phyloP scores from a whole-genome alignment of 2,113 vertebrate species.

The Embiotoca jacksoni region DNA sequence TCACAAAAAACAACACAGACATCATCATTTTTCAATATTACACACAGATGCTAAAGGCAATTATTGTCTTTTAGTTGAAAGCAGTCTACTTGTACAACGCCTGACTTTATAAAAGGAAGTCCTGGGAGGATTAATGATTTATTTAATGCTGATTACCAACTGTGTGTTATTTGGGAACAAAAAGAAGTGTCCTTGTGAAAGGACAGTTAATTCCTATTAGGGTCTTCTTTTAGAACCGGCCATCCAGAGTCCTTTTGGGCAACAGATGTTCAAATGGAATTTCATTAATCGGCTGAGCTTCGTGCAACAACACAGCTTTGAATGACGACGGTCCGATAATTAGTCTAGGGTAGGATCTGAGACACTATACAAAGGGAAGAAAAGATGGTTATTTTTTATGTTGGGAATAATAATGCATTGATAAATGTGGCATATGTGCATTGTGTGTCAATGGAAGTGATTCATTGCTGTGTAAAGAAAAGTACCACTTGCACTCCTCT shows the following conservation, averaged over 20 bases:
- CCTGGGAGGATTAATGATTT: constrained; percentile 62
- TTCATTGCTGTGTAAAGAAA: constrained; percentile 43
- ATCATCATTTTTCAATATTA: constrained; percentile 65
- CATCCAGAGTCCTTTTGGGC: constrained; percentile 40
- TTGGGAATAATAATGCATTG: constrained; percentile 55
- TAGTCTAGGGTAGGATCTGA: constrained; percentile 30
- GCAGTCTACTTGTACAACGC: constrained; percentile 26
- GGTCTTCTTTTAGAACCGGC: constrained; percentile 46
- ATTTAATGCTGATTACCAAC: constrained; percentile 61
- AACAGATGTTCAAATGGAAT: constrained; percentile 70
- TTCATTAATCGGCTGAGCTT: constrained; percentile 70
- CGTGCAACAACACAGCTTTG: constrained; percentile 59
- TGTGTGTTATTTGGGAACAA: constrained; percentile 62
- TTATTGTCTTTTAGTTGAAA: constrained; percentile 62
- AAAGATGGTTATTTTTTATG: constrained; percentile 29
- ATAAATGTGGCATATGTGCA: constrained; percentile 19
- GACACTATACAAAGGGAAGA: constrained; percentile 32
- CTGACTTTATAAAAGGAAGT: constrained; percentile 37
- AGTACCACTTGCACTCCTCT: constrained; percentile 8
- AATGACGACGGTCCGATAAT: constrained; percentile 56
- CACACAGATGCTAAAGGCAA: constrained; percentile 53
- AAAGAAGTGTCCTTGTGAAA: constrained; percentile 72
- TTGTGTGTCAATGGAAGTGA: constrained; percentile 39
- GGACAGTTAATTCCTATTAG: constrained; percentile 67
- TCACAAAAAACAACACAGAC: constrained; percentile 41